Conservation (phyloP, 1,140 invertebrate species). For the Chlorops oryzae region DNA sequence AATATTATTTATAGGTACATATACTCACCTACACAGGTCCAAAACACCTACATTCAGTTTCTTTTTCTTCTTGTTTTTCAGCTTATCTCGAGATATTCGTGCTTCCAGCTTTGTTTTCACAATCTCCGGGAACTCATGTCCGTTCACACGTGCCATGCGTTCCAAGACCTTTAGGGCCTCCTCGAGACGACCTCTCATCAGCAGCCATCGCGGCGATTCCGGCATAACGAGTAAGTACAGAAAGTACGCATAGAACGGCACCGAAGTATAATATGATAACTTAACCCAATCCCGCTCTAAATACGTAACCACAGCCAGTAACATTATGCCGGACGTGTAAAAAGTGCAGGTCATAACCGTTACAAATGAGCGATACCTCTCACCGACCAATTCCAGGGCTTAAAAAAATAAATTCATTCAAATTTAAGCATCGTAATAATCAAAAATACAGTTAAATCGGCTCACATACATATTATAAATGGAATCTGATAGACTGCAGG, state of each 20-base stretch:
- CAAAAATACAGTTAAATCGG: background rate
- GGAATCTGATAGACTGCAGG: slow-evolving; percentile 92
- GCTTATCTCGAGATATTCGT: slow-evolving; percentile 45
- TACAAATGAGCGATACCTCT: slow-evolving; percentile 83
- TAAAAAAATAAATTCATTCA: slow-evolving; percentile 33
- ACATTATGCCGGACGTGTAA: slow-evolving; percentile 77
- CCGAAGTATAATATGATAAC: slow-evolving; percentile 69
- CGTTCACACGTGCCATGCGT: slow-evolving; percentile 68
- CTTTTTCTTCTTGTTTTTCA: slow-evolving; percentile 55
- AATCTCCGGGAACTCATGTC: slow-evolving; percentile 63
- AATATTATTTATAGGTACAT: background rate
- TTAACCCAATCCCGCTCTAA: slow-evolving; percentile 74
- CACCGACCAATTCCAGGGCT: slow-evolving; percentile 84
- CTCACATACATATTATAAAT: slow-evolving; percentile 78
- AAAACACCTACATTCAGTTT: slow-evolving; percentile 62
- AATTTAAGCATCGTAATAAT: background rate
- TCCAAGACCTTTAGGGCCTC: slow-evolving; percentile 73
- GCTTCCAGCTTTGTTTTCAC: slow-evolving; percentile 67
- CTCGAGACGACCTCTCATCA: slow-evolving; percentile 70
- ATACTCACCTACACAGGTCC: slow-evolving; percentile 55
- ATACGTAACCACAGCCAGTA: slow-evolving; percentile 75
- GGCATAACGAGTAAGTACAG: slow-evolving; percentile 79
- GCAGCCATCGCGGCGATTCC: slow-evolving; percentile 78
- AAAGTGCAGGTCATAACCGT: slow-evolving; percentile 86
- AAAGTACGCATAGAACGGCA: slow-evolving; percentile 78